These are phyloP conservation scores for Drosophila atripex DNA, from an alignment of 2,888 invertebrate genomes.

Conservation along the genomic window DNA sequence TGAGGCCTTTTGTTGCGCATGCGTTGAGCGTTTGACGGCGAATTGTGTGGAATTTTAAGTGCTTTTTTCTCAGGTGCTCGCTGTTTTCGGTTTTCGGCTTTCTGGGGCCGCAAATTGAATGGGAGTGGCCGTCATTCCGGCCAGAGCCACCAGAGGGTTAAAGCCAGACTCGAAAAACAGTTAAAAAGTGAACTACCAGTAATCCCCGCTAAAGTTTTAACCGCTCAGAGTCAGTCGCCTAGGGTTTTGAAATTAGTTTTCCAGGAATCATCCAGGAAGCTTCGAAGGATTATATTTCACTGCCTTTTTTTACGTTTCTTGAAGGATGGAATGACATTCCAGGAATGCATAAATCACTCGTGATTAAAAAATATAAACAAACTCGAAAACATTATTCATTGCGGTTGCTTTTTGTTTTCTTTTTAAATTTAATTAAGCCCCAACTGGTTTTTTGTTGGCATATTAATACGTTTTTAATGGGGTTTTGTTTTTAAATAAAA, in stretches of 20 bases:
- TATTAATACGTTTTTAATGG: not conserved
- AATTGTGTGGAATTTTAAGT: conserved; percentile 37
- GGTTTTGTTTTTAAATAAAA: not conserved
- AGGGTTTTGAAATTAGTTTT: conserved; percentile 29
- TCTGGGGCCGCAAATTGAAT: conserved; percentile 4
- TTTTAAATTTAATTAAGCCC: not conserved
- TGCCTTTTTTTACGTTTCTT: not conserved
- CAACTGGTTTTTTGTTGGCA: not conserved
- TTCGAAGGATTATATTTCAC: conserved; percentile 26
- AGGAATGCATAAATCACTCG: not conserved
- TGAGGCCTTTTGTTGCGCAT: conserved; percentile 62
- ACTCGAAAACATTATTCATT: not conserved
- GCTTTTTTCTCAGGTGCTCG: conserved; percentile 34
- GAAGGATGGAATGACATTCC: conserved; percentile 16
- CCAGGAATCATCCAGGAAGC: conserved; percentile 21
- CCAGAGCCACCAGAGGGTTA: conserved; percentile 3
- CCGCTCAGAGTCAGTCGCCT: not conserved
- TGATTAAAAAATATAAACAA: not conserved
- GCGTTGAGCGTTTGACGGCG: conserved; percentile 64
- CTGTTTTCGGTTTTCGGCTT: not conserved
- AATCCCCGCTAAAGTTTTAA: conserved; percentile 7
- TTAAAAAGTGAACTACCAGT: conserved; percentile 31
- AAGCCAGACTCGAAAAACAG: conserved; percentile 25
- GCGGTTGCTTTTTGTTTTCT: not conserved
- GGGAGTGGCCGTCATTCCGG: conserved; percentile 13